Evolutionary conservation across 2,888 invertebrate genomes (phyloP).

Genomic region (Tetrapedia diversipes): DNA sequence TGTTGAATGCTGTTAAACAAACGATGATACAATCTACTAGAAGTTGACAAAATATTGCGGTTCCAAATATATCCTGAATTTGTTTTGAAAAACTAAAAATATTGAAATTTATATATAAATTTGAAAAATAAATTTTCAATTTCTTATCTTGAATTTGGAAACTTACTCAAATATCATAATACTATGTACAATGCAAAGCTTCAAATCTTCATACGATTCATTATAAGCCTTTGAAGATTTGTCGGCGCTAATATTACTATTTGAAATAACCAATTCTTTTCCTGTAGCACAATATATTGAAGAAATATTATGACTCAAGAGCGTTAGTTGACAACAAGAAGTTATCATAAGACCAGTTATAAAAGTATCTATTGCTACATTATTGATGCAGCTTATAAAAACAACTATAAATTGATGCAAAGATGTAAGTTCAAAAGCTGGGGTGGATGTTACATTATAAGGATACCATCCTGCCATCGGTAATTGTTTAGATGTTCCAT

Average conservation of each 20-base stretch:
- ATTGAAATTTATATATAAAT: slow-evolving; percentile 4
- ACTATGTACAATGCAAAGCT: slow-evolving; percentile 64
- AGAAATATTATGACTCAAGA: slow-evolving; percentile 67
- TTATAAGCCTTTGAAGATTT: neutral
- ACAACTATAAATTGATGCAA: slow-evolving; percentile 66
- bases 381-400: slow-evolving; percentile 68
- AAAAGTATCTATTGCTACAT: slow-evolving; percentile 74
- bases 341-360: slow-evolving; percentile 71
- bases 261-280: neutral
- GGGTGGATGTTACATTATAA: slow-evolving; percentile 65
- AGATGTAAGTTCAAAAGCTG: slow-evolving; percentile 71
- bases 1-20: slow-evolving; percentile 73
- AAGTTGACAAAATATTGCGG: slow-evolving; percentile 70
- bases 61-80: slow-evolving; percentile 71
- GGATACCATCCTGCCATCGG: slow-evolving; percentile 75
- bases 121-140: neutral
- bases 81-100: slow-evolving; percentile 70
- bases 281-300: slow-evolving; percentile 41
- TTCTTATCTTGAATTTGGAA: neutral
- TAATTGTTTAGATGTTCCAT: slow-evolving; percentile 59
- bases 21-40: slow-evolving; percentile 72
- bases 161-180: slow-evolving; percentile 70
- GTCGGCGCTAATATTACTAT: neutral
- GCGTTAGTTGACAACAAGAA: slow-evolving; percentile 73
- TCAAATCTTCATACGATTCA: slow-evolving; percentile 51